These are phyloP conservation scores for Tragelaphus strepsiceros DNA, from an alignment of 2,113 vertebrate species.

Conservation along the genomic window DNA sequence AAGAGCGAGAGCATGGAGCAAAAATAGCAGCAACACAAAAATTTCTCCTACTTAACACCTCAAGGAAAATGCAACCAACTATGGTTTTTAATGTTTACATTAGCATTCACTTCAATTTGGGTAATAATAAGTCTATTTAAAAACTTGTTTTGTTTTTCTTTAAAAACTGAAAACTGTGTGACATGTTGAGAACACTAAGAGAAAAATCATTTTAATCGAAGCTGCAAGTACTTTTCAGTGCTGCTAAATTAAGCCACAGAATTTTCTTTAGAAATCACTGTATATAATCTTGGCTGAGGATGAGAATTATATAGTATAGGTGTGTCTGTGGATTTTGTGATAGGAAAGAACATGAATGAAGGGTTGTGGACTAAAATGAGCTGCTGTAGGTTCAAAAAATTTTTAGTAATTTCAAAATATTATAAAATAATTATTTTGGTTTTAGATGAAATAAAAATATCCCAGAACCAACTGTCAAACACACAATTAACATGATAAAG, in stretches of 20 bases:
- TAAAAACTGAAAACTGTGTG: slow-evolving; percentile 60
- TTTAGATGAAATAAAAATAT: slow-evolving; percentile 25
- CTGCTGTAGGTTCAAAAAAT: neutral
- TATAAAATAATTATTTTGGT: neutral
- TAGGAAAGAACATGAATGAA: slow-evolving; percentile 36
- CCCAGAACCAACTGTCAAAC: neutral
- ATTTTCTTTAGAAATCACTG: slow-evolving; percentile 54
- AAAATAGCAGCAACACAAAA: slow-evolving; percentile 64
- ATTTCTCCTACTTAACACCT: slow-evolving; percentile 60
- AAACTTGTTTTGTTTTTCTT: slow-evolving; percentile 66
- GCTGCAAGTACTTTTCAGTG: slow-evolving; percentile 48
- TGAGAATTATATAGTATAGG: slow-evolving; percentile 19
- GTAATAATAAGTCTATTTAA: slow-evolving; percentile 69
- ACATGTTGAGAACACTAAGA: slow-evolving; percentile 37
- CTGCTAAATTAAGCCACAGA: slow-evolving; percentile 54
- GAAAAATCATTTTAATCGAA: slow-evolving; percentile 63
- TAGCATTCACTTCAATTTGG: slow-evolving; percentile 57
- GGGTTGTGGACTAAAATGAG: neutral
- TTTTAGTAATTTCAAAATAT: slow-evolving; percentile 20
- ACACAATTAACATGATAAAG: neutral
- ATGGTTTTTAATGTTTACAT: slow-evolving; percentile 62
- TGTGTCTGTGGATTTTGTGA: slow-evolving; percentile 22
- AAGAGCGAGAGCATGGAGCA: slow-evolving; percentile 37
- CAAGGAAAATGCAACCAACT: slow-evolving; percentile 50
- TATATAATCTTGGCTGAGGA: slow-evolving; percentile 10